Conservation (phyloP, 2,797 vertebrate genomes). For the Oreochromis mossambicus region DNA sequence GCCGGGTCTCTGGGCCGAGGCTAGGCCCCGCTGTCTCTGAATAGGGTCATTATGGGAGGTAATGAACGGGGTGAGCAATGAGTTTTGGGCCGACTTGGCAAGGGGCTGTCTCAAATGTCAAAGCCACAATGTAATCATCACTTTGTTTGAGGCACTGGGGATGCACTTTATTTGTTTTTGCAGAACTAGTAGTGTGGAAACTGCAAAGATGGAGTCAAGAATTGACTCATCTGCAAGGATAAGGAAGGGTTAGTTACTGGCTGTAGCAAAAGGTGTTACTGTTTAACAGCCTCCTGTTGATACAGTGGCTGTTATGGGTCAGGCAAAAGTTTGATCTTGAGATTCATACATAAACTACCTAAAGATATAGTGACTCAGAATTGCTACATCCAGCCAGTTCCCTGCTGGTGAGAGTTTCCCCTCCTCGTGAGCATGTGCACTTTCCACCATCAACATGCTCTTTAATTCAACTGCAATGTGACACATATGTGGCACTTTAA, state of each 20-base stretch:
- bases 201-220: slow-evolving; percentile 30
- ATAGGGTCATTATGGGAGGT: slow-evolving; percentile 64
- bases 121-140: slow-evolving; percentile 58
- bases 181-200: slow-evolving; percentile 39
- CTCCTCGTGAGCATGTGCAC: neutral
- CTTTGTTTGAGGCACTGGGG: slow-evolving; percentile 34
- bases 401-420: no score
- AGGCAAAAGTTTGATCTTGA: neutral
- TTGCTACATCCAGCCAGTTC: neutral
- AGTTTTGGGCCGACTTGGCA: slow-evolving; percentile 56
- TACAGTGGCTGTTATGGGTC: neutral
- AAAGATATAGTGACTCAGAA: neutral
- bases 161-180: slow-evolving; percentile 48
- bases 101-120: slow-evolving; percentile 57
- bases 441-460: neutral
- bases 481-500: neutral
- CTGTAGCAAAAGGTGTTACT: neutral
- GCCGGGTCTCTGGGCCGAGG: slow-evolving; percentile 53
- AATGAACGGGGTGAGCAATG: slow-evolving; percentile 68
- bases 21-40: slow-evolving; percentile 46
- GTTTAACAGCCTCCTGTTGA: neutral
- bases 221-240: slow-evolving; percentile 6
- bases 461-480: neutral
- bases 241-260: neutral
- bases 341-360: neutral